Evolutionary conservation across 2,113 vertebrate genomes (phyloP).

Genomic region (Salvator merianae): DNA sequence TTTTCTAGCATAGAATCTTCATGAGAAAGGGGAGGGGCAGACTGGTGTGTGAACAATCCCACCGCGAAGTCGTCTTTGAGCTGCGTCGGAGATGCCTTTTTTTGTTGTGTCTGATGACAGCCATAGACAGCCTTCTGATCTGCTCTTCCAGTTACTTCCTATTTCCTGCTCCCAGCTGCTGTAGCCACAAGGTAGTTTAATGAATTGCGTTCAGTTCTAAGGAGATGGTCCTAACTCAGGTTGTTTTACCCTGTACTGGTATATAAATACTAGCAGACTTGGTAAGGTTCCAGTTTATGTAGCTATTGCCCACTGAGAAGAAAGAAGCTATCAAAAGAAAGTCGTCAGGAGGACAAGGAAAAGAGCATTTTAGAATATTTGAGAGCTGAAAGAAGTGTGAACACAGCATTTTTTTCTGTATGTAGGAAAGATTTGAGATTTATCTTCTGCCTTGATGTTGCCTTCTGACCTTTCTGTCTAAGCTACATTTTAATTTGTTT

Average conservation of each 20-base stretch:
- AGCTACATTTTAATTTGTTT: constrained; percentile 49
- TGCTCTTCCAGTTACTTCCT: background rate
- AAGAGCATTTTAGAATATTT: background rate
- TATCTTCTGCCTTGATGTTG: constrained; percentile 49
- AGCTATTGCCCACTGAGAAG: constrained; percentile 8
- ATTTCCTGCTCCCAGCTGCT: background rate
- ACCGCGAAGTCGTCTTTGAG: no score
- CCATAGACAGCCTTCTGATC: constrained; percentile 2
- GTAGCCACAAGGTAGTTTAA: background rate
- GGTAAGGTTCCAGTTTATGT: background rate
- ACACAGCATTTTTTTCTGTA: constrained; percentile 31
- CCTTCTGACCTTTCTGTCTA: constrained; percentile 48
- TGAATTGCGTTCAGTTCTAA: background rate
- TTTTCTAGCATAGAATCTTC: no score
- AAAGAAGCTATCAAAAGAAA: constrained; percentile 10
- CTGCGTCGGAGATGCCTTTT: no score
- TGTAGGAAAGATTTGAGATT: constrained; percentile 32
- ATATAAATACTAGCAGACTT: background rate
- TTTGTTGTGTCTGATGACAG: background rate
- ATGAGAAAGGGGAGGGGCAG: no score
- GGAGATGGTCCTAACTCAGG: background rate
- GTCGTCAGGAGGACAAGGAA: background rate
- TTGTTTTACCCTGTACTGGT: background rate
- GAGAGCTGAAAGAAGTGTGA: constrained; percentile 14
- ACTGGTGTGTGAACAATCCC: no score